A percentile compares a stretch with the other conserved stretches of the same genome.
Evolutionary conservation across 1,140 invertebrate species (phyloP).

Genomic region (Listronotus bonariensis): DNA sequence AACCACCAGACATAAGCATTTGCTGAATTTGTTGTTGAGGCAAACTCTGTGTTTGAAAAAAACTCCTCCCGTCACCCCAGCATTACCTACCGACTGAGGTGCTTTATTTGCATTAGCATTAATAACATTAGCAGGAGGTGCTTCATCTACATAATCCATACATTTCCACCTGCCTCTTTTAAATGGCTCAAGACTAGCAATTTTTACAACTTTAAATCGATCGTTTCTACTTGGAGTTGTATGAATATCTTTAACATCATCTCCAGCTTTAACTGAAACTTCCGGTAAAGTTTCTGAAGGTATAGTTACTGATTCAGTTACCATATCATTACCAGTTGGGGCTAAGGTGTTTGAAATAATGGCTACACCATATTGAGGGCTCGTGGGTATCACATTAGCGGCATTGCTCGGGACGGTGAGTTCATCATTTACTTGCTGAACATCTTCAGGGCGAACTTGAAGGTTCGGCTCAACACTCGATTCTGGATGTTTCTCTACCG

Average conservation of each 20-base stretch:
- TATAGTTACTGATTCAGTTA: constrained; percentile 39
- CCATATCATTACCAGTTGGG: constrained; percentile 35
- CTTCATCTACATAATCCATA: constrained; percentile 89
- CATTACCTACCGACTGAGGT: constrained; percentile 40
- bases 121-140: constrained; percentile 43
- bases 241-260: constrained; percentile 50
- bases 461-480: constrained; percentile 28
- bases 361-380: constrained; percentile 55
- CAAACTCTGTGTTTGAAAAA: constrained; percentile 53
- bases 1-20: constrained; percentile 50
- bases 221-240: constrained; percentile 67
- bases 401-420: constrained; percentile 39
- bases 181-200: constrained; percentile 94
- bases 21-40: constrained; percentile 55
- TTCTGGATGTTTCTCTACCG: constrained; percentile 38
- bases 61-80: constrained; percentile 40
- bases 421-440: constrained; percentile 30
- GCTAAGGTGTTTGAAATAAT: constrained; percentile 46
- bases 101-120: constrained; percentile 31
- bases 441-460: constrained; percentile 34
- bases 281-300: constrained; percentile 36
- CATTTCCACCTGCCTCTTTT: constrained; percentile 93
- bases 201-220: constrained; percentile 96
- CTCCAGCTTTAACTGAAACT: constrained; percentile 29
- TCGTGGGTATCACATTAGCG: constrained; percentile 54